Conservation (phyloP, 2,888 invertebrate genomes). For the Liodrosophila aerea region DNA sequence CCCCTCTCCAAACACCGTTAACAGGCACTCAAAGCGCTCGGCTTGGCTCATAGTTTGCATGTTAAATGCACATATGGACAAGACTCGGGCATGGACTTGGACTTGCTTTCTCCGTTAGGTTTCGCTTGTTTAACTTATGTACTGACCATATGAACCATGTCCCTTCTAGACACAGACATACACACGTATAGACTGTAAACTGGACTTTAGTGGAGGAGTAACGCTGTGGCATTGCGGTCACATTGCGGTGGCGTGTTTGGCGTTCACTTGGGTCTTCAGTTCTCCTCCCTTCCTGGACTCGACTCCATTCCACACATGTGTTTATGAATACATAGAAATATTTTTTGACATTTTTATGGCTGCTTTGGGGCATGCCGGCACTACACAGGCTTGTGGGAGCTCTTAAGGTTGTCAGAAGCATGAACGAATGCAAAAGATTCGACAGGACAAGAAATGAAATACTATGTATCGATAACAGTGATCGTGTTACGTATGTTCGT, state of each 20-base stretch:
- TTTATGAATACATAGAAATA: conserved; percentile 70
- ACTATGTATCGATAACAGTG: conserved; percentile 35
- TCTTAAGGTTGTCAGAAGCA: conserved; percentile 16
- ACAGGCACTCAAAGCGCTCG: conserved; percentile 51
- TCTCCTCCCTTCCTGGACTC: conserved; percentile 25
- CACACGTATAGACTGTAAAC: neutral
- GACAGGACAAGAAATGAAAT: neutral
- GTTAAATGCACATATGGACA: conserved; percentile 69
- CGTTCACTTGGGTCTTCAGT: conserved; percentile 36
- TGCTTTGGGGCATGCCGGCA: conserved; percentile 48
- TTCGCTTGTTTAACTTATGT: conserved; percentile 62
- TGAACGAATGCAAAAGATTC: conserved; percentile 40
- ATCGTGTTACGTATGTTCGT: conserved; percentile 42
- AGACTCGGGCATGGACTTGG: conserved; percentile 36
- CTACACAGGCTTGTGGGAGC: conserved; percentile 34
- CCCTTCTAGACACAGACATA: conserved; percentile 21
- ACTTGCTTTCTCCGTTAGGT: conserved; percentile 4
- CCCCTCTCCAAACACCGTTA: conserved; percentile 30
- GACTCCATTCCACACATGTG: conserved; percentile 45
- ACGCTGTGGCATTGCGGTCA: conserved; percentile 56
- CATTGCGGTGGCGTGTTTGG: conserved; percentile 71
- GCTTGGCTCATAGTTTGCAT: conserved; percentile 60
- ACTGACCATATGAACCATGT: conserved; percentile 49
- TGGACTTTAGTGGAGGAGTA: conserved; percentile 1
- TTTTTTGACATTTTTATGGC: conserved; percentile 71